phyloP scores from a whole-genome alignment of 2,888 invertebrate species.

The Polydrusus cervinus region DNA sequence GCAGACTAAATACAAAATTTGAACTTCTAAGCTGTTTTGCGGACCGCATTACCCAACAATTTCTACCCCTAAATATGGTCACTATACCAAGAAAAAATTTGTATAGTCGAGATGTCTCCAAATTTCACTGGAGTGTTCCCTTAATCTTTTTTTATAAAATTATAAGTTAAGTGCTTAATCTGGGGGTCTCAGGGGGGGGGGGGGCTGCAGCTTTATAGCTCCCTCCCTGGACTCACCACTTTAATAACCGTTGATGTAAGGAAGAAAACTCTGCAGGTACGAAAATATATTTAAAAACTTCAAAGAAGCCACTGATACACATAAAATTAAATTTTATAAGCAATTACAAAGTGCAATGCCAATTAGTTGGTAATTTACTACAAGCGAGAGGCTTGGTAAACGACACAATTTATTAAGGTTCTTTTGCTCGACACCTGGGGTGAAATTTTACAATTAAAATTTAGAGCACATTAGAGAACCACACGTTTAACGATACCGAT shows the following conservation, averaged over 20 bases:
- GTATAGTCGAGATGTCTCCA: too few species aligned
- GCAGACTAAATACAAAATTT: too few species aligned
- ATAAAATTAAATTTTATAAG: slow-evolving; percentile 52
- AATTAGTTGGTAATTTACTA: slow-evolving; percentile 54
- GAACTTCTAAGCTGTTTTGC: too few species aligned
- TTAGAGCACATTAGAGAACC: slow-evolving; percentile 23
- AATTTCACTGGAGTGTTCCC: too few species aligned
- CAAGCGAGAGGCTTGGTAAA: slow-evolving; percentile 37
- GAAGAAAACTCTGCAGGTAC: background rate
- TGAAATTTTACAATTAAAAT: slow-evolving; percentile 41
- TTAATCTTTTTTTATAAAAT: too few species aligned
- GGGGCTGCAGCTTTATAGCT: too few species aligned
- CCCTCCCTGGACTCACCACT: too few species aligned
- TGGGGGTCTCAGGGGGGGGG: too few species aligned
- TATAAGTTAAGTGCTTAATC: too few species aligned
- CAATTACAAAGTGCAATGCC: slow-evolving; percentile 49
- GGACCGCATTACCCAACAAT: too few species aligned
- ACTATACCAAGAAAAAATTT: too few species aligned
- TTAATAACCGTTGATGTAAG: background rate
- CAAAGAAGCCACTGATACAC: slow-evolving; percentile 30
- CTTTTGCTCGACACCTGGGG: slow-evolving; percentile 39
- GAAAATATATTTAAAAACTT: slow-evolving; percentile 8
- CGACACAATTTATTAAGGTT: slow-evolving; percentile 46
- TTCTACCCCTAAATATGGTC: too few species aligned
- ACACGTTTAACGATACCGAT: slow-evolving; percentile 18